A percentile compares a stretch with the other conserved stretches of the same genome.
These are phyloP conservation scores for Mesorhabditis sp. DNA, from an alignment of 2,888 invertebrate species.

Conservation along the genomic window DNA sequence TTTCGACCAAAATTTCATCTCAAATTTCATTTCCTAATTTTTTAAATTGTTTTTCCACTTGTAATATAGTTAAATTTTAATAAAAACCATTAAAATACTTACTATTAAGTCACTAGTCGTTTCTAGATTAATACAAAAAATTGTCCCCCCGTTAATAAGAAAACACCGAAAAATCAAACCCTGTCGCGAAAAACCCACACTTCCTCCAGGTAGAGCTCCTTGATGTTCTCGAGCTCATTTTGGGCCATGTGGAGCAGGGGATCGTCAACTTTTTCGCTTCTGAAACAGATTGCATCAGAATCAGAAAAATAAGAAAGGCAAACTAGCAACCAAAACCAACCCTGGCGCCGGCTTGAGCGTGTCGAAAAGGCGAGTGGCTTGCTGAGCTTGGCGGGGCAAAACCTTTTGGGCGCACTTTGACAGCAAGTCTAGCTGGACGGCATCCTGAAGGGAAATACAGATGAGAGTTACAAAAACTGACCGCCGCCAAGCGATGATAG, in stretches of 20 bases:
- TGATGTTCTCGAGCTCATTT: conserved; percentile 41
- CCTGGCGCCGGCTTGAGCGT: conserved; percentile 23
- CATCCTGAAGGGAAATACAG: conserved; percentile 34
- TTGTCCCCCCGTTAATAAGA: neutral
- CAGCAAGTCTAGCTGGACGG: conserved; percentile 49
- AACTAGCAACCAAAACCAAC: neutral
- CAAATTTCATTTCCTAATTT: neutral
- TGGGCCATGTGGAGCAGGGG: conserved; percentile 34
- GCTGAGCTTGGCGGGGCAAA: conserved; percentile 41
- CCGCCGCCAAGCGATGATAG: conserved; percentile 47
- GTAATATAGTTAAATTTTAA: too few species aligned
- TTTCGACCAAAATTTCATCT: too few species aligned
- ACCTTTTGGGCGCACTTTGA: conserved; percentile 40
- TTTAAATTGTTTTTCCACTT: too few species aligned
- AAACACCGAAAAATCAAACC: neutral
- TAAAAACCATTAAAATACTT: too few species aligned
- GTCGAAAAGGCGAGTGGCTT: conserved; percentile 46
- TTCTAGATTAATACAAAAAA: too few species aligned
- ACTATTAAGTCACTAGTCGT: too few species aligned
- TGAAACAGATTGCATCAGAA: neutral
- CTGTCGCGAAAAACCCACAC: conserved; percentile 22
- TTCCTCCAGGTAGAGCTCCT: conserved; percentile 48
- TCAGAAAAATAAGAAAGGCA: neutral
- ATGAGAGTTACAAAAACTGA: conserved; percentile 15
- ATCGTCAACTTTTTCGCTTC: conserved; percentile 16